Evolutionary conservation across 2,113 vertebrate species (phyloP).

Genomic region (Camarhynchus parvulus): DNA sequence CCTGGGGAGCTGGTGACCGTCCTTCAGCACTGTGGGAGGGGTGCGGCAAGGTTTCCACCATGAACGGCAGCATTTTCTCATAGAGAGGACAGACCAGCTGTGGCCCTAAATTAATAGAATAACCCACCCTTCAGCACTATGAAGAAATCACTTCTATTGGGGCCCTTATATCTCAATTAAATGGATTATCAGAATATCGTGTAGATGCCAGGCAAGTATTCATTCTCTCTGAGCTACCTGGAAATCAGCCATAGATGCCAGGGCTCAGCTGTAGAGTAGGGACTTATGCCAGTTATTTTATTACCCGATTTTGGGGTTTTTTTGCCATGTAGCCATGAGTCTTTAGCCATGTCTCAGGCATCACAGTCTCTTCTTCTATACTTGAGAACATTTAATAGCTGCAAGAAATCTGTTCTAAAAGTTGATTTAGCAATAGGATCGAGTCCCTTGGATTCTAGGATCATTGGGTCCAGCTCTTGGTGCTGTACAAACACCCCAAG

Average conservation of each 20-base stretch:
- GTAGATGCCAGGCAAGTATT: neutral
- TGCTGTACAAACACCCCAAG: neutral
- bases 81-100: neutral
- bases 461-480: neutral
- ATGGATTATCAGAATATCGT: neutral
- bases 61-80: neutral
- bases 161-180: neutral
- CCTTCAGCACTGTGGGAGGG: neutral
- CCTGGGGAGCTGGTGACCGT: neutral
- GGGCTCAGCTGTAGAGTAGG: neutral
- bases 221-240: neutral
- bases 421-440: neutral
- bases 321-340: neutral
- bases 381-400: neutral
- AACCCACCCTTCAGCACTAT: rapidly evolving
- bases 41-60: neutral
- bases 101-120: neutral
- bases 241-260: neutral
- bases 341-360: neutral
- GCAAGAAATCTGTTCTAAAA: neutral
- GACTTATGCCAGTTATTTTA: neutral
- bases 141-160: neutral
- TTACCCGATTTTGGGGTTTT: neutral
- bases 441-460: neutral
- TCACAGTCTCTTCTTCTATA: neutral